Evolutionary conservation across 2,888 invertebrate genomes (phyloP), one percentile per base, ranked within the genome.

Genomic region (Drosophila quinaria): DNA sequence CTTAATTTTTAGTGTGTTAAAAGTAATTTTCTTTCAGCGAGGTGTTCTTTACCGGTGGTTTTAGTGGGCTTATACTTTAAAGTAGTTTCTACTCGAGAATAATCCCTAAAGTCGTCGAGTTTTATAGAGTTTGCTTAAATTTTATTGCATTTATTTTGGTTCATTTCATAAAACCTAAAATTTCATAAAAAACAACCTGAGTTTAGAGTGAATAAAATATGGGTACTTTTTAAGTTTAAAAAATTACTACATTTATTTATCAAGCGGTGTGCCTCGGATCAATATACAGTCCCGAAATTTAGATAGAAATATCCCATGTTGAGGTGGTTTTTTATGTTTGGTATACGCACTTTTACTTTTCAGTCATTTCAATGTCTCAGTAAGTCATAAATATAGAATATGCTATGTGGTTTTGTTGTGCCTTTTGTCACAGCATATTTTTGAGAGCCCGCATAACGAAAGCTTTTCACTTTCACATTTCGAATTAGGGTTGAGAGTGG

Each of bases 381-480:
- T 15, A 33, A 41, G 58, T 33, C 56, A 74, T 78, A n/a, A n/a
- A n/a, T n/a, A n/a, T n/a, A n/a, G n/a, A n/a, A 78, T 73, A 54
- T 61, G 58, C 15, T 9, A 4, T 66, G 76, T 35, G 70, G 70
- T 60, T 47, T 50, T 41, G 47, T 42, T 69, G 41, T 15, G 58
- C 51, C 29, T 50, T 64, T 64, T 65, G 41, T 15, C 22, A 15
- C 13, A 55, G 39, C 35, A 51, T 51, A 68, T 33, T 66, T 66
- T 46, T 58, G 66, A 56, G 55, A 46, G 56, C 35, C 35, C 39
- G 39, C 62, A 56, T 50, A 54, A 47, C 22, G 58, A 47, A 78
- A 64, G 78, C 69, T 74, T 78, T 78, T 55, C 75, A 76, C 74
- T 76, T 76, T 76, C 74, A 58, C 67, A 56, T 61, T 44, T n/a